Base-by-base conservation (phyloP, 2,113 vertebrate genomes). In the Chaetodon auriga region DNA sequence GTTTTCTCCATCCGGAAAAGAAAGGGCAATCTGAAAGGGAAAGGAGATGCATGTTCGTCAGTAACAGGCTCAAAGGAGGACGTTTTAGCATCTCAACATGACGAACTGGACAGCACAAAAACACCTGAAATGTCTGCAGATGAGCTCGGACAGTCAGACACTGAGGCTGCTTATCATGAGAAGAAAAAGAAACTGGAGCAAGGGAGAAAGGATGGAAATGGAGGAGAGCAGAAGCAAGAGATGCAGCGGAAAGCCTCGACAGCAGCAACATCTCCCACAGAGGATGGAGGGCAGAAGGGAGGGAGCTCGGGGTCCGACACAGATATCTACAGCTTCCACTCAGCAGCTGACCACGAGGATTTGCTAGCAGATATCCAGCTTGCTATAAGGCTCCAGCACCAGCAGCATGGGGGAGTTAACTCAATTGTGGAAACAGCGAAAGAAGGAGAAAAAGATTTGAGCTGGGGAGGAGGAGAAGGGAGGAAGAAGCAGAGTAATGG, bases 311-410 rank as follows among this genome's bases (percentile, higher is more conserved):
- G 97, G 46, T 99, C 98, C 0, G 98, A 99, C 87, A 98, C 97
- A 0, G 98, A 99, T 77, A 97, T 99, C 86, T 99, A 99, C 90
- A 99, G 98, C 95, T 99, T 99, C 89, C 98, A 99, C 91, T 99
- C 98, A 15, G 97, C 98, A 0, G 93, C 97, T 0, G 98, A 99
- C 91, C 97, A 99, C 25, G 97, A 99, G 86, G 98, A 99, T 91
- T 88, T 99, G 92, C 97, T 99, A 3, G 98, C 97, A 2, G 98
- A 99, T 91, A 99, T 99, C 90, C 97, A 99, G 96, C 97, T 97
- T 57, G 95, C 97, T 69, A 99, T 99, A 74, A 95, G 94, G 82
- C 96, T 98, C 73, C 97, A 99, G 94, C 92, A 91, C 41, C 91
- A 92, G 38, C 78, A 90, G 76, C 81, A 84, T 55, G 85, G 68